Base-by-base conservation (phyloP, 2,888 invertebrate species). In the Cabera pusaria region DNA sequence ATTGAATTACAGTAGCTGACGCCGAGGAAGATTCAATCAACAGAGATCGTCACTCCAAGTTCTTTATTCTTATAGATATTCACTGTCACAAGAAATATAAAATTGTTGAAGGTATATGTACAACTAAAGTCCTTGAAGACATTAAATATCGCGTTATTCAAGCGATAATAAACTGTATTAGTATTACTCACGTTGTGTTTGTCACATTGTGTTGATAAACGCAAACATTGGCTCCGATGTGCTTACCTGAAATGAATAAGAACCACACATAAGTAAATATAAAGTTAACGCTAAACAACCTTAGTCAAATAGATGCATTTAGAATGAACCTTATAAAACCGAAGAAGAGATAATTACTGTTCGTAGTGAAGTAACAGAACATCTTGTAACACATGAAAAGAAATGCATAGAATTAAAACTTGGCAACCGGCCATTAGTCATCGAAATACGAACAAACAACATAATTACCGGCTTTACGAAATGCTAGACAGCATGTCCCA, bases 1-100 rank as follows among this genome's bases (percentile, higher is more conserved):
- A 80, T 80, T 75, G 59, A 74, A 79, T 81, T 79, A 80, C 55
- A 44, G 61, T 58, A 55, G 34, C 23, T 44, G 37, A 59, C 69
- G 66, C 53, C 54, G 51, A 56, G 43, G 49, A 55, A 59, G 46
- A 51, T 45, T 33, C 49, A 46, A 47, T 56, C 32, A 25, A 32
- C 45, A 36, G 21, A 12, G 35, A 44, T 42, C 42, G 36, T 44
- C 44, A 47, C 34, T 29, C 6, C 20, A 8, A 28, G 32, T 14
- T 17, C n/a, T 27, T 33, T 28, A 24, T 34, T 31, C 20, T 29
- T 24, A 19, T 18, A 24, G 5, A 37, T 23, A 19, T 21, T 7
- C n/a, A n/a, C n/a, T n/a, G n/a, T n/a, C n/a, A n/a, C n/a, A n/a
- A n/a, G 14, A 2, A 14, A 14, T 2, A 14, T 14, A 14, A 14